Conservation (phyloP, 2,888 invertebrate genomes). For the Tinea pellionella region DNA sequence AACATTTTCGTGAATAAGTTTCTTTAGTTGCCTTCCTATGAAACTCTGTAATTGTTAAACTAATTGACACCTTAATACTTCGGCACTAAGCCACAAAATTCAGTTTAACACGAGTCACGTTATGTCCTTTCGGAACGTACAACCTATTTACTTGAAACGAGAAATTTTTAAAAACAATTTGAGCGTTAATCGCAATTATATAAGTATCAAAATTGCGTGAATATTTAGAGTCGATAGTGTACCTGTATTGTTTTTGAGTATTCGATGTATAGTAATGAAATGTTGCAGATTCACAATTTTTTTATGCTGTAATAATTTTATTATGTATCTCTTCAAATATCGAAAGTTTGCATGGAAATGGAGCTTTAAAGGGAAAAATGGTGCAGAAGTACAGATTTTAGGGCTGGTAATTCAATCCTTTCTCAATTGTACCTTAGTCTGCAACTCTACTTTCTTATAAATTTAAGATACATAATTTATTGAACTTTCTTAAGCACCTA, state of each 20-base stretch:
- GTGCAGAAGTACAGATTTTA: no score
- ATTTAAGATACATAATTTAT: no score
- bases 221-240: neutral
- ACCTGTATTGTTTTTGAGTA: neutral
- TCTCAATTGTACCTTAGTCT: no score
- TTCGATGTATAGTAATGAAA: neutral
- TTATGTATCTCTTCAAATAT: no score
- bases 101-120: neutral
- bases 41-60: neutral
- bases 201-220: neutral
- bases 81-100: neutral
- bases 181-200: neutral
- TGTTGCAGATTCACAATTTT: neutral
- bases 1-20: constrained; percentile 70
- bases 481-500: no score
- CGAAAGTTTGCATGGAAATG: no score
- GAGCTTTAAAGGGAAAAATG: no score
- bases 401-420: no score
- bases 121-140: neutral
- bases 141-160: neutral
- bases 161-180: neutral
- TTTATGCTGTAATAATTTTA: neutral
- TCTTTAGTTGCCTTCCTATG: constrained; percentile 22
- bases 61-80: neutral
- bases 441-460: no score